Evolutionary conservation across 2,797 vertebrate genomes (phyloP).

Genomic region (Rhincodon typus): DNA sequence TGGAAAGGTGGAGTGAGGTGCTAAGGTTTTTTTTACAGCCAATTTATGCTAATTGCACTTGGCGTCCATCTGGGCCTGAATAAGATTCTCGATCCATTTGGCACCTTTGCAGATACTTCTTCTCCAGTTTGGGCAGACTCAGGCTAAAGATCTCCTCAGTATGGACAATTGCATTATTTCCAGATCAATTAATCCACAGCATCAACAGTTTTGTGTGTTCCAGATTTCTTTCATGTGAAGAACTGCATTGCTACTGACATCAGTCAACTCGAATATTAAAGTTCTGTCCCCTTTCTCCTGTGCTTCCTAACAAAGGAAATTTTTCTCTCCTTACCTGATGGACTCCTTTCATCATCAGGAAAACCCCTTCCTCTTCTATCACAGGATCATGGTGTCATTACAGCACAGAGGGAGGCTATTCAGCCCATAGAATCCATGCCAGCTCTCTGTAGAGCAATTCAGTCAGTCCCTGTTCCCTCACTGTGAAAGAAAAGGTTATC

Average conservation of each 20-base stretch:
- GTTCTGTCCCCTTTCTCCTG: not conserved
- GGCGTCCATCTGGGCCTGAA: too few species aligned
- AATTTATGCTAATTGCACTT: too few species aligned
- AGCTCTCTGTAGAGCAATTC: not conserved
- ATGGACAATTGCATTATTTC: too few species aligned
- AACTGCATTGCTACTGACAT: not conserved
- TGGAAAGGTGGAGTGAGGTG: too few species aligned
- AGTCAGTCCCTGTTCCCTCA: too few species aligned
- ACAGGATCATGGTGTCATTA: not conserved
- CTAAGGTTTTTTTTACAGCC: too few species aligned
- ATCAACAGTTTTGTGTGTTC: not conserved
- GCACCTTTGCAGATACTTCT: too few species aligned
- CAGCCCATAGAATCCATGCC: not conserved
- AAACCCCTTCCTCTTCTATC: not conserved
- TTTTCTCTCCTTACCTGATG: not conserved
- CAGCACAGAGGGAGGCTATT: not conserved
- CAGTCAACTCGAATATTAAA: not conserved
- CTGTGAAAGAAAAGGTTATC: too few species aligned
- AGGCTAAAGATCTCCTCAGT: too few species aligned
- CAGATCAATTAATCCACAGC: not conserved
- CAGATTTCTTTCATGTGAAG: not conserved
- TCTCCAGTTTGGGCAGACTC: too few species aligned
- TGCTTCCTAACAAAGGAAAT: not conserved
- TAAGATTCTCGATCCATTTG: too few species aligned
- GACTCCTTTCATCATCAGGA: too few species aligned